A percentile compares a stretch with the other conserved stretches of the same genome.
phyloP scores from a whole-genome alignment of 2,113 vertebrate genomes.

The Tachysurus vachellii region DNA sequence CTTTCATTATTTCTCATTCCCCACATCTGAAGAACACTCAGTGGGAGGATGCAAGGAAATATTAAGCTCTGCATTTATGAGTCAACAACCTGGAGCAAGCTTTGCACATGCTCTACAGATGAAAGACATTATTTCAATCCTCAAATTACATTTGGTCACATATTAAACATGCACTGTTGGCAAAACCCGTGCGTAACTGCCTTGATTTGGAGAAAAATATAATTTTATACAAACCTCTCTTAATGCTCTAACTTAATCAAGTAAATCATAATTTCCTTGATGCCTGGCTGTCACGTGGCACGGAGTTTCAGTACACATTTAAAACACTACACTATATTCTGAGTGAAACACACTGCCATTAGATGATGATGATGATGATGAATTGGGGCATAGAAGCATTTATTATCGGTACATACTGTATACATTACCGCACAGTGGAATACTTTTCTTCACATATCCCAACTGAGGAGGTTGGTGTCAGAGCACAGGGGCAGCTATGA shows the following conservation, averaged over 20 bases:
- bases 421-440: too few species aligned
- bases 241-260: neutral
- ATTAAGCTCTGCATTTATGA: conserved; percentile 17
- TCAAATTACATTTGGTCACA: conserved; percentile 9
- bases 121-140: conserved; percentile 1
- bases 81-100: conserved; percentile 33
- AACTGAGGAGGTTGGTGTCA: too few species aligned
- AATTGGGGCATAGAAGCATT: too few species aligned
- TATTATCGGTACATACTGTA: too few species aligned
- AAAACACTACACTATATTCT: neutral
- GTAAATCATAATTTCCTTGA: neutral
- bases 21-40: conserved; percentile 3
- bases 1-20: conserved; percentile 37
- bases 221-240: neutral
- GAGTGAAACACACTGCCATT: neutral
- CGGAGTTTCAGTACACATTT: neutral
- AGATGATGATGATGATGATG: too few species aligned
- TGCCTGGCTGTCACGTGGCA: neutral
- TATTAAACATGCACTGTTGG: conserved; percentile 15
- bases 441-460: too few species aligned
- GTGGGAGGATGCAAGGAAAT: conserved; percentile 13
- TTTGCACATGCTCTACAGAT: conserved; percentile 15
- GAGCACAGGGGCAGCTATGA: too few species aligned
- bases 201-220: neutral
- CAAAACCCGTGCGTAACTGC: neutral